phyloP scores from a whole-genome alignment of 2,888 invertebrate species.

The Amblyjoppa fuscipennis region DNA sequence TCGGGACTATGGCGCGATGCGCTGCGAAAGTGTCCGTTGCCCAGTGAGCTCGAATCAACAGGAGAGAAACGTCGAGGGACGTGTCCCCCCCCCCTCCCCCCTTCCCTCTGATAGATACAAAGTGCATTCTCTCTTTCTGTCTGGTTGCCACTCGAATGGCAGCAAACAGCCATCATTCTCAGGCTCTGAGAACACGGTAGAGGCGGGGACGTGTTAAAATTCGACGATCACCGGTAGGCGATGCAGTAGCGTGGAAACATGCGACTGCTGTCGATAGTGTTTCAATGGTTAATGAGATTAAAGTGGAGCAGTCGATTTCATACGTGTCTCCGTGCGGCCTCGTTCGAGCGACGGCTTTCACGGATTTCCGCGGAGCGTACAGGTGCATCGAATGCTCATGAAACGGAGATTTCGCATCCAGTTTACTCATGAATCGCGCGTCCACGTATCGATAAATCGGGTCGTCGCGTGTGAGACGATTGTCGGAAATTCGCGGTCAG shows the following conservation, averaged over 20 bases:
- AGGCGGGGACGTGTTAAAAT: not conserved
- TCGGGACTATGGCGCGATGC: not conserved
- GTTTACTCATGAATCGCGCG: not conserved
- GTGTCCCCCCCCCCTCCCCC: not conserved
- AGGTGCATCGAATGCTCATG: not conserved
- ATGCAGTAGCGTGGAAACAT: not conserved
- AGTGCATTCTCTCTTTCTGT: not conserved
- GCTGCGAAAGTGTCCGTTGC: not conserved
- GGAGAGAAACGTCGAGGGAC: conserved; percentile 17
- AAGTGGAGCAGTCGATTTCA: conserved; percentile 17
- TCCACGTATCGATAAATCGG: not conserved
- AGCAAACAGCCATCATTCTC: not conserved
- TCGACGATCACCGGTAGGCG: conserved; percentile 9
- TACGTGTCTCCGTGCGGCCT: conserved; percentile 15
- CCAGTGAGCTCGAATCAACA: conserved; percentile 12
- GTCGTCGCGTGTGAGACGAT: not conserved
- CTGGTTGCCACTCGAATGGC: not conserved
- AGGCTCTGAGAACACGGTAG: conserved; percentile 3
- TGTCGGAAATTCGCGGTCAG: not conserved
- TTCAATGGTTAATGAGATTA: conserved; percentile 20
- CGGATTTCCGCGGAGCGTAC: not conserved
- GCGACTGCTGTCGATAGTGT: conserved; percentile 17
- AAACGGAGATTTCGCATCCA: not conserved
- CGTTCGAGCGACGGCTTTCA: conserved; percentile 13
- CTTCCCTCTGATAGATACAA: not conserved